Evolutionary conservation across 2,797 vertebrate species (phyloP), one percentile per base, ranked within the genome.

Genomic region (Myiothlypis coronata): DNA sequence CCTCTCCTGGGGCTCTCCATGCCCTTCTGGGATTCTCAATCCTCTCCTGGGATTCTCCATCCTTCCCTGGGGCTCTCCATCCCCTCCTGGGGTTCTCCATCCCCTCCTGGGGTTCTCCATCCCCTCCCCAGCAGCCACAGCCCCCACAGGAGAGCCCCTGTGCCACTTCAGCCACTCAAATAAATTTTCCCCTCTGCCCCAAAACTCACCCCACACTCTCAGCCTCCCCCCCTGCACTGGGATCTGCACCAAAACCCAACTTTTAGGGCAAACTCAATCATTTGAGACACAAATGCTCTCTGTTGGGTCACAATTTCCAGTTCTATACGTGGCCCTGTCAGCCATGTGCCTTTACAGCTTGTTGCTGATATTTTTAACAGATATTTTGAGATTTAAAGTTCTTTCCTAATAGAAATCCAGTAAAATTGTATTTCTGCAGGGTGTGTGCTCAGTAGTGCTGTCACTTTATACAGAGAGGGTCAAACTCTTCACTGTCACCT

Each of bases 31-130:
- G 27, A 3, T 3, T 52, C 50, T 52, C 17, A 11, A 52, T 19
- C 28, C 19, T 1, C 27, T 30, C 50, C 19, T 13, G 30, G 19
- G 12, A 2, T 0, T 32, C 52, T 14, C 30, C 5, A 30, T 30
- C 28, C 28, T 1, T 3, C 4, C 27, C 26, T 7, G n/a, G 26
- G 2, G 6, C 4, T 68, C 19, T 4, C 7, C 8, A 34, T 8
- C 32, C 22, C 1, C 7, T 11, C 34, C 34, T 1, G 47, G 14
- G 1, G 8, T 4, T 69, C 28, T 1, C 35, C 12, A 32, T 3
- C 28, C 35, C 2, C 13, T 21, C 64, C 28, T 3, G 28, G 28
- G 22, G 6, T 5, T 71, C 24, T 3, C n/a, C 43, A 46, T 7
- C 71, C 44, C 9, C 56, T n/a, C 46, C 71, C 6, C 20, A 6